Evolutionary conservation across 2,888 invertebrate genomes (phyloP).

Genomic region (Strigamia transsilvanica): DNA sequence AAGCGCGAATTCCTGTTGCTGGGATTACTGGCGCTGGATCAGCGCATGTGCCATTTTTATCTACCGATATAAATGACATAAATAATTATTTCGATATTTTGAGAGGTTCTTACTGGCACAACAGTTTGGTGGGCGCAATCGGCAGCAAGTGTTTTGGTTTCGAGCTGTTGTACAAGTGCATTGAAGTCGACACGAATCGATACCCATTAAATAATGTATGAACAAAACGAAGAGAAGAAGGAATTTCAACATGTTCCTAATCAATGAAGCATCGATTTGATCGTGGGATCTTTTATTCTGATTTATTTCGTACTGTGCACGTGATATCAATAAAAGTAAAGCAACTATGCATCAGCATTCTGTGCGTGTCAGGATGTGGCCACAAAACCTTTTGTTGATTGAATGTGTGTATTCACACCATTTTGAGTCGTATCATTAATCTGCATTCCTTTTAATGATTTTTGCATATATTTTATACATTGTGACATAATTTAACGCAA

Average conservation of each 20-base stretch:
- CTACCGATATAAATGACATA: background rate
- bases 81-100: background rate
- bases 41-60: slow-evolving; percentile 25
- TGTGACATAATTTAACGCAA: no score
- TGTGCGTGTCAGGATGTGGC: no score
- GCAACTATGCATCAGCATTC: no score
- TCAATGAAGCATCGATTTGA: background rate
- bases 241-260: background rate
- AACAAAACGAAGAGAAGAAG: background rate
- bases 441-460: no score
- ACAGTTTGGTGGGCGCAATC: background rate
- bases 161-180: background rate
- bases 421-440: no score
- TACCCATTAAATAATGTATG: background rate
- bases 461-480: no score
- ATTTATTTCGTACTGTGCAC: no score
- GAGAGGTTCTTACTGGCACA: background rate
- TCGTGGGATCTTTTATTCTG: no score
- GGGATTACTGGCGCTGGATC: background rate
- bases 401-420: no score
- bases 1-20: background rate
- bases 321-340: no score
- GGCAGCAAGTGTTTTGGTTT: background rate
- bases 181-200: background rate
- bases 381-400: no score